Evolutionary conservation across 2,797 vertebrate genomes (phyloP), one percentile per base, ranked within the genome.

Genomic region (Lepus oiostolus): DNA sequence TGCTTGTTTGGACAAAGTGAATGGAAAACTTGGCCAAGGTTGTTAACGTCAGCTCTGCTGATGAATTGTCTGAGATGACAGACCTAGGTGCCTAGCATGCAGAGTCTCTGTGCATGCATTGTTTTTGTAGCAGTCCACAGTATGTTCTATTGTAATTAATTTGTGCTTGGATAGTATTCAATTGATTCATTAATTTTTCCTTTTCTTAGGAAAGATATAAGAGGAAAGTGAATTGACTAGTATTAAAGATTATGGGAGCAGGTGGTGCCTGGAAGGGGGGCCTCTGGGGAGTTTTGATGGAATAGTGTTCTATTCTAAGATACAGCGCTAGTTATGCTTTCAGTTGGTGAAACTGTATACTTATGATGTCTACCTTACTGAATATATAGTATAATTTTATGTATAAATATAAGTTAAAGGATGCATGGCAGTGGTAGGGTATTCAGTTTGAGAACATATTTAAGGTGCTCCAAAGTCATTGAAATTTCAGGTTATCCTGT

Each of bases 41-140:
- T 38, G 4, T 88, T 79, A 8, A 24, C 63, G 72, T 71, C 70
- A 94, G 81, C 30, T 81, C 42, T 92, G 32, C 35, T 32, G 75
- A 94, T 91, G 71, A 85, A 76, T 54, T 77, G 22, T 74, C 54
- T 86, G 76, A 95, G 93, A 71, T 91, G 84, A 54, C 62, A 91
- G 80, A 80, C 35, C 54, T 52, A 67, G 42, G 2, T 58, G 94
- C 63, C 50, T 83, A 71, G 8, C 30, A 52, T 47, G 74, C 70
- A 35, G 7, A 35, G 63, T 52, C 28, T 68, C 32, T 47, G 67
- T 60, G 26, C 16, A 88, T 62, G 70, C 21, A 54, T 52, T 80
- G n/a, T 79, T 86, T 90, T 79, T 72, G 24, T 47, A 89, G 38
- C 47, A 92, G 52, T 62, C 30, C 9, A 22, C 6, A 30, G 17